Conservation (phyloP, 2,888 invertebrate species). For the Podotricha telesiphe region DNA sequence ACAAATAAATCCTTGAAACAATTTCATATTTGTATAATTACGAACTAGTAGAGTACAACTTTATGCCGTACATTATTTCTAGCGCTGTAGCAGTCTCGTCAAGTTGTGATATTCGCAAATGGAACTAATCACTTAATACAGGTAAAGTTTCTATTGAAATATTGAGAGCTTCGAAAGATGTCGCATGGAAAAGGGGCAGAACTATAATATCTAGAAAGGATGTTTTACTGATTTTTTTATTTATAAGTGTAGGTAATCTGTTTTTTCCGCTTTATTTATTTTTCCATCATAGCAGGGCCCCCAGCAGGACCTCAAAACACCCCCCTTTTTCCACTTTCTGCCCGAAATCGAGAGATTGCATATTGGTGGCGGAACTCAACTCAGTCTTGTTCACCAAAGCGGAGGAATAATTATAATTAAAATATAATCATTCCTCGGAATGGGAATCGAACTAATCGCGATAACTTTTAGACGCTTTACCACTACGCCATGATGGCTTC, state of each 20-base stretch:
- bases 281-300: no score
- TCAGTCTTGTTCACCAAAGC: no score
- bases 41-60: slow-evolving; percentile 24
- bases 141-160: slow-evolving; percentile 71
- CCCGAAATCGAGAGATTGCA: no score
- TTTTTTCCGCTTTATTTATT: no score
- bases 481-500: no score
- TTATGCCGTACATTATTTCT: slow-evolving; percentile 37
- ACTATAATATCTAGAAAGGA: slow-evolving; percentile 37
- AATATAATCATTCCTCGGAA: no score
- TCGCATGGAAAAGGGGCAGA: slow-evolving; percentile 50
- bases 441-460: no score
- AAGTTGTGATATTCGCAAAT: slow-evolving; percentile 75
- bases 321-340: no score
- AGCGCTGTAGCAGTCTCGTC: slow-evolving; percentile 43
- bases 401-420: no score
- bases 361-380: no score
- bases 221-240: not conserved
- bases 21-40: slow-evolving; percentile 18
- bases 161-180: slow-evolving; percentile 69
- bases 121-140: slow-evolving; percentile 80
- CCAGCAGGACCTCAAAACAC: no score
- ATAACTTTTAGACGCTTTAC: no score
- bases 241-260: not conserved
- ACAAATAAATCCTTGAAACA: not conserved